Evolutionary conservation across 2,797 vertebrate genomes (phyloP).

Genomic region (Petrocephalus schoutedeni): DNA sequence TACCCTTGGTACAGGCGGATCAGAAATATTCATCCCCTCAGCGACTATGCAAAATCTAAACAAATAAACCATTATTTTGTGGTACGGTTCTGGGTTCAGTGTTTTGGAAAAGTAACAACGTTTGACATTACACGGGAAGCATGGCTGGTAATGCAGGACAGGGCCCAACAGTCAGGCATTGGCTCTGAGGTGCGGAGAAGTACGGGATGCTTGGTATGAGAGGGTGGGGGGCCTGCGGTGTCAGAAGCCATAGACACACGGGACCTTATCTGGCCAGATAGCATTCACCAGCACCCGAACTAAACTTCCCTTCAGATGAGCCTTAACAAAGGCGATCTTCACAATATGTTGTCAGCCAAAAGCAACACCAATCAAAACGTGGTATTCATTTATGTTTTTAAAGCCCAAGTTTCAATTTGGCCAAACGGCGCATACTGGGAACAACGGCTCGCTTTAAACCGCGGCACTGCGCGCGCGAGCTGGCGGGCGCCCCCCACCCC

Average conservation of each 20-base stretch:
- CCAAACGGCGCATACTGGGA: background rate
- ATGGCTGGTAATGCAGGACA: background rate
- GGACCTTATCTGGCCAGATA: conserved; percentile 5
- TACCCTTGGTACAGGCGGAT: background rate
- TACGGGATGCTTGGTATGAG: background rate
- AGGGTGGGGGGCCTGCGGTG: background rate
- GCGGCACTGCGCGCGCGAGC: background rate
- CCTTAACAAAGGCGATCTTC: background rate
- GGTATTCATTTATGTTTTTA: background rate
- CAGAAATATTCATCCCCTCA: background rate
- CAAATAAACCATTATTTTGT: background rate
- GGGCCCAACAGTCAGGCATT: background rate
- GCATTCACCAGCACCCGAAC: background rate
- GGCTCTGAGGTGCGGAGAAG: background rate
- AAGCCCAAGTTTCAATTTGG: background rate
- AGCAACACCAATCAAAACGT: conserved; percentile 16
- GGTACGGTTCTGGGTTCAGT: background rate
- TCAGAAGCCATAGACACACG: background rate
- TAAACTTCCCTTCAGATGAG: conserved; percentile 8
- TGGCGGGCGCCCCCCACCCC: background rate
- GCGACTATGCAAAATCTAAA: background rate
- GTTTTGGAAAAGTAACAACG: background rate
- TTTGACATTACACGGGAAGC: background rate
- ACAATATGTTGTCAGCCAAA: background rate
- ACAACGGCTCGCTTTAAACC: background rate